phyloP scores from a whole-genome alignment of 2,888 invertebrate genomes.

The Taenaris catops region DNA sequence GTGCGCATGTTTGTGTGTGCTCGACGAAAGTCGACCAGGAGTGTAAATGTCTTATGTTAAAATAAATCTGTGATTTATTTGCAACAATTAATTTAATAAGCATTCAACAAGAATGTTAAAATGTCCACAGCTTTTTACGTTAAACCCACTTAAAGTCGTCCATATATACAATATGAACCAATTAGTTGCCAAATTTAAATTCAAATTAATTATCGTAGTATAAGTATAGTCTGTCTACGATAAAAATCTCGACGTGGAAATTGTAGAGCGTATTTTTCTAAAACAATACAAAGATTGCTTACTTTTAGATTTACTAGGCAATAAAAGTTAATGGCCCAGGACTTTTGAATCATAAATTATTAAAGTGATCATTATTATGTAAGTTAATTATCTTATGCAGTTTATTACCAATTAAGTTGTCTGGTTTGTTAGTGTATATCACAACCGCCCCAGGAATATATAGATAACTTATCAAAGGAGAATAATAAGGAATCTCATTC shows the following conservation, averaged over 20 bases:
- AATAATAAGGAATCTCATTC: no score
- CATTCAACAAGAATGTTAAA: no score
- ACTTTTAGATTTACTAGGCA: constrained; percentile 20
- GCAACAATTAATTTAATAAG: no score
- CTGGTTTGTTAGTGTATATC: constrained; percentile 3
- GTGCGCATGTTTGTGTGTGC: no score
- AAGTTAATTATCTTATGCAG: constrained; percentile 19
- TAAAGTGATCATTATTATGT: constrained; percentile 23
- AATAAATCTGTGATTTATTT: no score
- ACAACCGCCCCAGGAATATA: no score
- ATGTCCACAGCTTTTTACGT: no score
- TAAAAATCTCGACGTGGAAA: constrained; percentile 15
- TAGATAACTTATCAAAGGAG: no score
- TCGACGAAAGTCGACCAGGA: no score
- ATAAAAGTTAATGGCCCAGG: constrained; percentile 24
- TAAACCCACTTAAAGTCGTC: no score
- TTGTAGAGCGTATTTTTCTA: constrained; percentile 15
- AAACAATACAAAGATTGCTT: constrained; percentile 18
- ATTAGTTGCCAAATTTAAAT: constrained; percentile 15
- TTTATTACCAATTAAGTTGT: constrained; percentile 18
- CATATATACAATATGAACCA: background rate
- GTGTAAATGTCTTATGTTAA: no score
- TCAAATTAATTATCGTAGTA: constrained; percentile 17
- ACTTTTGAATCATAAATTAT: constrained; percentile 20
- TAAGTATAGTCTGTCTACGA: constrained; percentile 13